Conservation (phyloP, 2,888 invertebrate species). For the Desoria tigrina region DNA sequence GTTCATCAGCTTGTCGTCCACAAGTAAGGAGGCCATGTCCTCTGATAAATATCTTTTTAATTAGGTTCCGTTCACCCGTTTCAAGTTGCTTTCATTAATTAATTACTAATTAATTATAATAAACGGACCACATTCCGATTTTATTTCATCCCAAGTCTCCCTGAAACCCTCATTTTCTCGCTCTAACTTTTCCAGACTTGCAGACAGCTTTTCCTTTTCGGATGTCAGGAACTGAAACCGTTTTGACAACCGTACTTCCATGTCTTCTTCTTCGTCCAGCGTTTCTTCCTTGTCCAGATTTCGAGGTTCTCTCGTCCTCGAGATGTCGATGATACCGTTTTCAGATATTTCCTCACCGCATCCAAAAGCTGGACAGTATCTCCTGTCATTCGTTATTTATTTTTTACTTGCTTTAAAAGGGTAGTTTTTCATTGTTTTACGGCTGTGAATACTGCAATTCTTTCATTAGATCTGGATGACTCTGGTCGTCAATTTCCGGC, state of each 20-base stretch:
- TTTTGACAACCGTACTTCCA: slow-evolving; percentile 26
- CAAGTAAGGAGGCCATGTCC: slow-evolving; percentile 34
- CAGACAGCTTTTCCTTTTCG: slow-evolving; percentile 27
- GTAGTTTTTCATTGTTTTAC: too few species aligned
- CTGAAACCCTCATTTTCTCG: slow-evolving; percentile 25
- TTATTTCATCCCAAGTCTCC: slow-evolving; percentile 34
- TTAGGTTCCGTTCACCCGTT: too few species aligned
- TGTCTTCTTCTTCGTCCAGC: slow-evolving; percentile 2
- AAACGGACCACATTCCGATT: slow-evolving; percentile 29
- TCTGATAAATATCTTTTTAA: slow-evolving; percentile 19
- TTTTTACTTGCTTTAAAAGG: neutral
- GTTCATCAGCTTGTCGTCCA: slow-evolving; percentile 30
- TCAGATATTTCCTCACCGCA: slow-evolving; percentile 30
- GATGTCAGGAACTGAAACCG: slow-evolving; percentile 26
- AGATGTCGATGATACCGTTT: slow-evolving; percentile 24
- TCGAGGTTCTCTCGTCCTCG: neutral
- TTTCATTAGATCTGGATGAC: too few species aligned
- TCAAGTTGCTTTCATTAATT: too few species aligned
- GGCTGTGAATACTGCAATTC: too few species aligned
- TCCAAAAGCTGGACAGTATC: slow-evolving; percentile 31
- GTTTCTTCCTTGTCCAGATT: slow-evolving; percentile 10
- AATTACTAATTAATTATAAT: neutral
- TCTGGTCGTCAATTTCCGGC: too few species aligned
- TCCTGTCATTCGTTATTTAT: slow-evolving; percentile 19
- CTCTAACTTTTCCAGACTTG: slow-evolving; percentile 13